These are phyloP conservation scores for Myrmophylax atrothorax DNA, from an alignment of 2,113 vertebrate genomes.

Conservation along the genomic window DNA sequence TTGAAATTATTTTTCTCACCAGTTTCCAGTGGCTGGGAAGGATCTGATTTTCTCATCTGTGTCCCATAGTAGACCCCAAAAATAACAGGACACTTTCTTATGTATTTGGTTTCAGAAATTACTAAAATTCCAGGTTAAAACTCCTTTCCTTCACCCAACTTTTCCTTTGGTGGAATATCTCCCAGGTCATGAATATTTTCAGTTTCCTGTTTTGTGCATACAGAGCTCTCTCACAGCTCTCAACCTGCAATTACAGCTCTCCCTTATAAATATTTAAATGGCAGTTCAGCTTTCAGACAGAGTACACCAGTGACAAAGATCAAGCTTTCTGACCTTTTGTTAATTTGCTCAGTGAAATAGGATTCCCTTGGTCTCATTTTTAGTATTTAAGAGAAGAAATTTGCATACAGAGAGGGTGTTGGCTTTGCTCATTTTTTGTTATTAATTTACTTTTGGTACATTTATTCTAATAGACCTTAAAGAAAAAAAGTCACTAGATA, in stretches of 20 bases:
- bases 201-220: neutral
- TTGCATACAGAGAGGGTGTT: neutral
- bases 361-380: conserved; percentile 28
- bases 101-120: neutral
- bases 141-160: neutral
- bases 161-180: neutral
- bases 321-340: conserved; percentile 75
- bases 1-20: neutral
- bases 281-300: conserved; percentile 70
- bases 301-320: conserved; percentile 50
- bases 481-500: neutral
- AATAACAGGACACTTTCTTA: neutral
- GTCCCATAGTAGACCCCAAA: neutral
- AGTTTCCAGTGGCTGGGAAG: neutral
- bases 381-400: neutral
- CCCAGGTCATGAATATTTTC: neutral
- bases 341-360: conserved; percentile 70
- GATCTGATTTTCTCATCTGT: neutral
- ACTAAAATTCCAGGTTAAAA: neutral
- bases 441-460: neutral
- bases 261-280: conserved; percentile 73
- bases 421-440: neutral
- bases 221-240: conserved; percentile 11
- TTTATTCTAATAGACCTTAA: neutral
- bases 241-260: conserved; percentile 36